phyloP scores from a whole-genome alignment of 2,797 vertebrate species.

The Spinibarbus caldwelli region DNA sequence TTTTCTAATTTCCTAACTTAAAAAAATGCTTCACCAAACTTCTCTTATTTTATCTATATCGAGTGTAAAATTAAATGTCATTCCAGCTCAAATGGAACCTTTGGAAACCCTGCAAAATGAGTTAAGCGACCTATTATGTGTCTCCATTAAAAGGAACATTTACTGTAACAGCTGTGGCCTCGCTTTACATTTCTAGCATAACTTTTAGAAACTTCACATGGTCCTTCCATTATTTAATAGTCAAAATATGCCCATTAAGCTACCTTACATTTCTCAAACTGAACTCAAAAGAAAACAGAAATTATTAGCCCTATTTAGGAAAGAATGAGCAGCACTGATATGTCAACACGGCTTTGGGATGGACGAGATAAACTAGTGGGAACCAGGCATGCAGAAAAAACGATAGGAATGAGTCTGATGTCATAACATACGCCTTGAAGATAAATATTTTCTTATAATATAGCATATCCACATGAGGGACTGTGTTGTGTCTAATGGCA shows the following conservation, averaged over 20 bases:
- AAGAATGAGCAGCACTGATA: background rate
- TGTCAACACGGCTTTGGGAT: background rate
- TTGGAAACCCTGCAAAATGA: background rate
- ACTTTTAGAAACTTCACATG: background rate
- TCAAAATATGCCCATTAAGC: background rate
- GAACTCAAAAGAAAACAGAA: background rate
- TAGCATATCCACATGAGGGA: slow-evolving; percentile 31
- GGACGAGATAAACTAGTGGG: background rate
- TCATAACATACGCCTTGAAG: slow-evolving; percentile 32
- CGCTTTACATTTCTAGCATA: slow-evolving; percentile 21
- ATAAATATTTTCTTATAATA: slow-evolving; percentile 54
- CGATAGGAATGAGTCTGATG: slow-evolving; percentile 38
- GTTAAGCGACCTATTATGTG: background rate
- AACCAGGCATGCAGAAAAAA: background rate
- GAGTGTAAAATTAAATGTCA: background rate
- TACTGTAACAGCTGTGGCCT: background rate
- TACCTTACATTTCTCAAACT: background rate
- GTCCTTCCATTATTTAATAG: background rate
- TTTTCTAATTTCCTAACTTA: slow-evolving; percentile 9
- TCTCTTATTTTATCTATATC: background rate
- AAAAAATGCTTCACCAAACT: background rate
- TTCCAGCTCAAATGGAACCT: background rate
- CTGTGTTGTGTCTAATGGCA: slow-evolving; percentile 49
- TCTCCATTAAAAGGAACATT: background rate
- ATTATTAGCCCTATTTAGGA: background rate